These are phyloP conservation scores for Leuctra nigra DNA, from an alignment of 2,888 invertebrate genomes.

Conservation along the genomic window DNA sequence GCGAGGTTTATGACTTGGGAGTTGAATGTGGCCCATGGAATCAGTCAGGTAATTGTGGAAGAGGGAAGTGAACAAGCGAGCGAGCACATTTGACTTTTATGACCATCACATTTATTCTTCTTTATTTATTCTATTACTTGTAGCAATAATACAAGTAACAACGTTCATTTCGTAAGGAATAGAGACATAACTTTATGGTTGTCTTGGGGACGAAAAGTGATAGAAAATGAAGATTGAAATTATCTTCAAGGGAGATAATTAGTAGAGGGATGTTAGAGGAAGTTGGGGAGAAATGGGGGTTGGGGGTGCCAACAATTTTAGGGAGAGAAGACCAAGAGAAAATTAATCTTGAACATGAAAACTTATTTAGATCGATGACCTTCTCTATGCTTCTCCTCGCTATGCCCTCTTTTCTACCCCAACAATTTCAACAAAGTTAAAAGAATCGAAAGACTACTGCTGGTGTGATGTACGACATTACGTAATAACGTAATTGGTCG, in stretches of 20 bases:
- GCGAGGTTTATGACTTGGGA: too few species aligned
- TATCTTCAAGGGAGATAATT: too few species aligned
- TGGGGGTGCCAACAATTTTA: constrained; percentile 14
- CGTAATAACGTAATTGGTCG: constrained; percentile 13
- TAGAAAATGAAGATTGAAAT: constrained; percentile 11
- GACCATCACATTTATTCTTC: too few species aligned
- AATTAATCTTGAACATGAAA: constrained; percentile 13
- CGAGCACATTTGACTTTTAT: too few species aligned
- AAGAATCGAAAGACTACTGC: background rate
- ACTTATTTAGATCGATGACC: constrained; percentile 12
- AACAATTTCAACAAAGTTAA: background rate
- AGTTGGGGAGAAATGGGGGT: background rate
- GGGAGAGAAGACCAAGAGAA: background rate
- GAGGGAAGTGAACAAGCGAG: too few species aligned
- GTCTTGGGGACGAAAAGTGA: background rate
- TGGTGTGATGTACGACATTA: constrained; percentile 9
- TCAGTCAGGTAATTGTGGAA: too few species aligned
- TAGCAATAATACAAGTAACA: too few species aligned
- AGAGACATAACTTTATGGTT: too few species aligned
- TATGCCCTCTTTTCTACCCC: background rate
- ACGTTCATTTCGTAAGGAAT: too few species aligned
- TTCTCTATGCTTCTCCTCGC: background rate
- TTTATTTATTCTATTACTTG: too few species aligned
- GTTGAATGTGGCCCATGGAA: too few species aligned
- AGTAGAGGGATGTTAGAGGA: too few species aligned